Evolutionary conservation across 2,113 vertebrate species (phyloP), one percentile per base, ranked within the genome.

Genomic region (Caretta caretta): DNA sequence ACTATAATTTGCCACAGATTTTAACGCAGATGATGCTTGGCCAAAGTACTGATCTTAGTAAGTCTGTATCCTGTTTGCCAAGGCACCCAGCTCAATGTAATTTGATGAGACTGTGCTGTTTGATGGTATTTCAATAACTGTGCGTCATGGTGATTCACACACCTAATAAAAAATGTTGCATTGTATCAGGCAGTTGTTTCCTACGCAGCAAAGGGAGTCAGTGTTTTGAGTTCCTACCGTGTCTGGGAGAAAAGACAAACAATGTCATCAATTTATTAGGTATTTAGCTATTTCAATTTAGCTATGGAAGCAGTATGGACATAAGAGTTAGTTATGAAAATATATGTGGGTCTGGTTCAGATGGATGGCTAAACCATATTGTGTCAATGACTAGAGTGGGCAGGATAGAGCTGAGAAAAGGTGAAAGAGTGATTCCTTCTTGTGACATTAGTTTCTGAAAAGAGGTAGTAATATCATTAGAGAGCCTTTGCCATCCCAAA

Each of bases 131-230:
- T 93, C 91, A 92, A 35, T 94, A 65, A 31, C 83, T 95, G 72
- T 94, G 80, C 57, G 80, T 94, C 93, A 95, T 62, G 42, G 82
- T 95, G 92, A 96, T 83, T 96, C 92, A 93, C 46, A 69, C 17
- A 78, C 38, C 91, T 95, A 94, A 96, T 92, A 93, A 89, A 93
- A 94, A 93, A 96, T 95, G 92, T 96, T 96, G 89, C 94, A 81
- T 96, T 96, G 83, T 54, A 90, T 92, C 89, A 94, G 95, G 95
- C 96, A 96, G 87, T 91, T 93, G 86, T 88, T 91, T 95, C 91
- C 93, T 84, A 96, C 90, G 89, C 92, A 94, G 94, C 90, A 88
- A 89, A 91, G 62, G 83, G 86, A 91, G 83, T 91, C 35, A 96
- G 93, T 87, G 82, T 87, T 80, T 93, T 76, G 88, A 84, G 90